Evolutionary conservation across 1,140 invertebrate species (phyloP).

Genomic region (Drosophila melanica): DNA sequence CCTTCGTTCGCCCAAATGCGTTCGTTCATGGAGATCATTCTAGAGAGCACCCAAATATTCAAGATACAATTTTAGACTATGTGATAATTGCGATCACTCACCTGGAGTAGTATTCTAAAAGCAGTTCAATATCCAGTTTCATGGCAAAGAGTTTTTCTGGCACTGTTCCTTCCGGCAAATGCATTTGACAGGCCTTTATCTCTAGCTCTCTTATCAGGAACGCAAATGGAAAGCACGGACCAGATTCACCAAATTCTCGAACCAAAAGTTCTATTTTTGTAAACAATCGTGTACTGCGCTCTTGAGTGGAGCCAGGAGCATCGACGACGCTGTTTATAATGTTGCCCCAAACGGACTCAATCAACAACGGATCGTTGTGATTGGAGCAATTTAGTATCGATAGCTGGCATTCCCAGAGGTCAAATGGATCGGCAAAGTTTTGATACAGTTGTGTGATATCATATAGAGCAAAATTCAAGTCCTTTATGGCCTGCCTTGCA

Average conservation of each 20-base stretch:
- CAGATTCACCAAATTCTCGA: conserved; percentile 89
- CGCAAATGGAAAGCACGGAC: conserved; percentile 91
- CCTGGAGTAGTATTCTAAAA: conserved; percentile 90
- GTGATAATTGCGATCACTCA: conserved; percentile 79
- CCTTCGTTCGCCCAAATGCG: conserved; percentile 90
- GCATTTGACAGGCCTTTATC: conserved; percentile 89
- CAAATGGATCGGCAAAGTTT: conserved; percentile 91
- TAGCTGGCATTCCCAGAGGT: conserved; percentile 93
- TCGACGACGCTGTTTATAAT: conserved; percentile 87
- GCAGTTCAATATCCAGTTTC: conserved; percentile 88
- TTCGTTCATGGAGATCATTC: conserved; percentile 90
- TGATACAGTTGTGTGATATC: conserved; percentile 89
- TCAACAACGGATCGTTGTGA: conserved; percentile 90
- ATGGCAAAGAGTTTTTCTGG: conserved; percentile 88
- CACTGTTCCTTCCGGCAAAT: conserved; percentile 88
- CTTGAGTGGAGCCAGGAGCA: conserved; percentile 85
- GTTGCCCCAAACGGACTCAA: conserved; percentile 92
- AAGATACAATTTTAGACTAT: neutral
- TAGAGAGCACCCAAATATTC: conserved; percentile 8
- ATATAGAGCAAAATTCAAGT: conserved; percentile 74
- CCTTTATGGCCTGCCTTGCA: conserved; percentile 58
- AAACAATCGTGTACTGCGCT: conserved; percentile 88
- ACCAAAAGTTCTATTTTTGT: conserved; percentile 90
- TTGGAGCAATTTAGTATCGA: conserved; percentile 93
- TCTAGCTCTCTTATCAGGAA: conserved; percentile 91